A percentile compares a stretch with the other conserved stretches of the same genome.
phyloP scores from a whole-genome alignment of 2,797 vertebrate genomes.

The Naso thynnoides region DNA sequence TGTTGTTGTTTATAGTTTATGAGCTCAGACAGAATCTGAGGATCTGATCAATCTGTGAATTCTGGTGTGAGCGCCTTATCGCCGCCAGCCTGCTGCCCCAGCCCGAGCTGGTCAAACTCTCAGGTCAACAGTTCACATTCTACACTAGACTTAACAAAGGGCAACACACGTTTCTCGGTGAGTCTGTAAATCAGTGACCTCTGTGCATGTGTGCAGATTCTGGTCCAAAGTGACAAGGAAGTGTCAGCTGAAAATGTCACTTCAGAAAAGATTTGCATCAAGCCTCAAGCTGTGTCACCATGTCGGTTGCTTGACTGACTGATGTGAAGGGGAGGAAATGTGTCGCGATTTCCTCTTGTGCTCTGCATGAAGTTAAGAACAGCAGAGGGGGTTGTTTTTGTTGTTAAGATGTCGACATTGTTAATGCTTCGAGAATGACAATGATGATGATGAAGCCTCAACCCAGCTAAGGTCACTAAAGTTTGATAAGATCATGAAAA shows the following conservation, averaged over 20 bases:
- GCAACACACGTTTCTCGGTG: conserved; percentile 46
- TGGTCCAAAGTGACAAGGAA: conserved; percentile 82
- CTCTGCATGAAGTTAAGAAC: conserved; percentile 36
- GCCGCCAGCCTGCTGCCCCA: conserved; percentile 3
- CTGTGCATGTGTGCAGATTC: conserved; percentile 63
- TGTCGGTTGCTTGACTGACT: conserved; percentile 66
- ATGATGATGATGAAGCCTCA: conserved; percentile 4
- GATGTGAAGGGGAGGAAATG: conserved; percentile 58
- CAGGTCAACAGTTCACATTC: conserved; percentile 41
- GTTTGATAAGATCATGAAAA: conserved; percentile 26
- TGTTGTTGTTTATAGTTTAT: conserved; percentile 61
- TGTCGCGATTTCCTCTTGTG: conserved; percentile 47
- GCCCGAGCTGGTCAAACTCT: conserved; percentile 5
- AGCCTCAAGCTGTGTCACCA: conserved; percentile 70
- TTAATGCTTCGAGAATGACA: conserved; percentile 11
- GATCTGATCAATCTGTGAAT: conserved; percentile 21
- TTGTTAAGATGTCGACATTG: conserved; percentile 12
- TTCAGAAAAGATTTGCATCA: conserved; percentile 87
- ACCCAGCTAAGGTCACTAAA: background rate
- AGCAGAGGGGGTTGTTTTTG: conserved; percentile 16
- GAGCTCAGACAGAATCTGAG: conserved; percentile 46
- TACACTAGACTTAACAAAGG: conserved; percentile 50
- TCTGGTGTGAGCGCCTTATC: background rate
- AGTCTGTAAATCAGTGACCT: conserved; percentile 77
- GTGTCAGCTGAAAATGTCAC: conserved; percentile 87